Evolutionary conservation across 2,888 invertebrate species (phyloP), one percentile per base, ranked within the genome.

Genomic region (Empis stercorea): DNA sequence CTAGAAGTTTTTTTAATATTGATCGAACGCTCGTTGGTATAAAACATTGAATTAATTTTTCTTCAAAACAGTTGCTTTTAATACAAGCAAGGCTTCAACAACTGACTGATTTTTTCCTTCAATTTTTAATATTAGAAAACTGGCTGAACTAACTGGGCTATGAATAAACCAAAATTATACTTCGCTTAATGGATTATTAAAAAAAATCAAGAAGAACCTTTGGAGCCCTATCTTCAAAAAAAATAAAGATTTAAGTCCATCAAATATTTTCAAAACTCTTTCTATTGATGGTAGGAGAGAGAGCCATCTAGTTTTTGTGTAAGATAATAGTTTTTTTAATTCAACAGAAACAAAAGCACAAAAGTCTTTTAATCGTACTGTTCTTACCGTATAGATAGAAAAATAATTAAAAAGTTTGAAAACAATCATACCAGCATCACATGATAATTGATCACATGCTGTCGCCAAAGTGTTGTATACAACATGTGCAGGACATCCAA

Each of bases 401-500:
- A 43, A 47, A 20, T 47, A 38, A 39, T 20, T 41, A 17, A 32
- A 45, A 41, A 45, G 39, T 23, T 45, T 45, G 27, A 16, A 34
- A 27, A 34, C 23, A 23, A 46, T 46, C 40, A 27, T 20, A 20
- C 32, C 41, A 41, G 32, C 34, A 46, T 46, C 46, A 41, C 20
- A 30, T 10, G 44, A 16, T 30, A 44, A 32, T 30, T 40, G 20
- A 44, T 46, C 48, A 34, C 43, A 36, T 3, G 42, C 43, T 30
- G 30, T 42, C 36, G 14, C 30, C 2, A 45, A 13, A 30, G 42
- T 30, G 30, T 48, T 45, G 37, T 48, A 27, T 20, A 48, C 9
- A 16, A 48, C 30, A 36, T 52, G 49, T 36, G 45, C 47, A 30
- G 52, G 40, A 37, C 47, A 49, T 27, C 52, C 47, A 27, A 52